These are phyloP conservation scores for Scolopax rusticola DNA, from an alignment of 2,797 vertebrate genomes.

Conservation along the genomic window DNA sequence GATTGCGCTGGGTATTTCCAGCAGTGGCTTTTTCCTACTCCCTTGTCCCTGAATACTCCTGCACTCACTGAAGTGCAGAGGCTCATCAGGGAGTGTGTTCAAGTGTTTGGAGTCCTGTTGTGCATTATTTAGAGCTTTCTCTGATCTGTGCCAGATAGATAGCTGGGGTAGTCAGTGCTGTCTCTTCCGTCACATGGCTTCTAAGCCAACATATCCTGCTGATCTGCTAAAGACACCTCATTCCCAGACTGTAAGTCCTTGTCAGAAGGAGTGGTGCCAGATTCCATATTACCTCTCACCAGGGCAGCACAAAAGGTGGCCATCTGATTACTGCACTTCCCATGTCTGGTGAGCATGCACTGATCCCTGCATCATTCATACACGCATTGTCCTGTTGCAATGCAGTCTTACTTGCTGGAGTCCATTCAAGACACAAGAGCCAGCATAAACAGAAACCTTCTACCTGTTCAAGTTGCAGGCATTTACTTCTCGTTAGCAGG, in stretches of 20 bases:
- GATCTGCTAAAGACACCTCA: background rate
- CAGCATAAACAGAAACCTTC: background rate
- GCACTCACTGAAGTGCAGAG: background rate
- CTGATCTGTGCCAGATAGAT: background rate
- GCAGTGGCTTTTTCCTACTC: background rate
- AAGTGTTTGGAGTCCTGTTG: background rate
- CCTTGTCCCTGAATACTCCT: background rate
- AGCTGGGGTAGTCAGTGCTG: background rate
- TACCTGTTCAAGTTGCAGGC: too few species aligned
- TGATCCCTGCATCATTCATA: background rate
- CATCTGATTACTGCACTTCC: background rate
- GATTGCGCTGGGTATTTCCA: background rate
- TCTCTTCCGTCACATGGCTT: background rate
- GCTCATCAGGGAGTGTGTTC: background rate
- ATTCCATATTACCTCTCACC: background rate
- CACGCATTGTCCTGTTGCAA: accelerated
- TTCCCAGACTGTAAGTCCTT: background rate
- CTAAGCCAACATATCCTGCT: background rate
- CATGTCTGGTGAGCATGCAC: background rate
- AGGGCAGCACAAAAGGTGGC: background rate
- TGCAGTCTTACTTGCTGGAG: background rate
- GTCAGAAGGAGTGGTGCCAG: background rate
- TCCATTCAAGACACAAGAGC: background rate
- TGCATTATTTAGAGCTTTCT: background rate
- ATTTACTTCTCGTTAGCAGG: background rate